A percentile compares a stretch with the other conserved stretches of the same genome.
phyloP scores from a whole-genome alignment of 2,113 vertebrate species.

The Erythrolamprus reginae region DNA sequence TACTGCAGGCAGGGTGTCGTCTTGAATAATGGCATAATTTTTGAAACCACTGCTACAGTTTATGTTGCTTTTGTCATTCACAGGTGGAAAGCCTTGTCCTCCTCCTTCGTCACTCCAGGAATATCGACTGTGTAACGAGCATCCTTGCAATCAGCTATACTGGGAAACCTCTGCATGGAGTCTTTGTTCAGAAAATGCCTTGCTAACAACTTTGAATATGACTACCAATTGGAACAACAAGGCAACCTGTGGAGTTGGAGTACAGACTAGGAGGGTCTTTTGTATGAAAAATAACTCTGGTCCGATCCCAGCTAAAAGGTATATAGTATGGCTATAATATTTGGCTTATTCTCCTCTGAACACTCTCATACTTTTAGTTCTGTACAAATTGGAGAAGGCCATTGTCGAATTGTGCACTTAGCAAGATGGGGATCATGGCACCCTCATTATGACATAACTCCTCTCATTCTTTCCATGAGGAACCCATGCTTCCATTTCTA shows the following conservation, averaged over 20 bases:
- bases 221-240: slow-evolving; percentile 66
- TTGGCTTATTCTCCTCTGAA: background rate
- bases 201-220: slow-evolving; percentile 64
- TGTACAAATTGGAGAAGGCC: background rate
- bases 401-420: background rate
- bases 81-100: slow-evolving; percentile 85
- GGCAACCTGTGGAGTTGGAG: slow-evolving; percentile 74
- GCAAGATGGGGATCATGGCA: background rate
- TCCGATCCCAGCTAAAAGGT: slow-evolving; percentile 87
- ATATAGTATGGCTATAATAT: slow-evolving; percentile 16
- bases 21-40: background rate
- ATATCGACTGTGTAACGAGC: slow-evolving; percentile 82
- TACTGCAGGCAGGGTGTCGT: slow-evolving; percentile 36
- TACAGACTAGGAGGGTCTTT: slow-evolving; percentile 81
- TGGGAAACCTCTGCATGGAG: slow-evolving; percentile 88
- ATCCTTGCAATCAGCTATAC: slow-evolving; percentile 79
- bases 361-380: background rate
- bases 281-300: slow-evolving; percentile 81
- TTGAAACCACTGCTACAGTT: background rate
- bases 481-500: background rate
- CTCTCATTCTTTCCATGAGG: background rate
- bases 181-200: slow-evolving; percentile 72
- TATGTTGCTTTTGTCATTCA: slow-evolving; percentile 9
- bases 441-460: background rate
- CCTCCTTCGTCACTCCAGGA: slow-evolving; percentile 78